These are phyloP conservation scores for Meandrina meandrites DNA, from an alignment of 92 coral and sea anemone species.

Conservation along the genomic window DNA sequence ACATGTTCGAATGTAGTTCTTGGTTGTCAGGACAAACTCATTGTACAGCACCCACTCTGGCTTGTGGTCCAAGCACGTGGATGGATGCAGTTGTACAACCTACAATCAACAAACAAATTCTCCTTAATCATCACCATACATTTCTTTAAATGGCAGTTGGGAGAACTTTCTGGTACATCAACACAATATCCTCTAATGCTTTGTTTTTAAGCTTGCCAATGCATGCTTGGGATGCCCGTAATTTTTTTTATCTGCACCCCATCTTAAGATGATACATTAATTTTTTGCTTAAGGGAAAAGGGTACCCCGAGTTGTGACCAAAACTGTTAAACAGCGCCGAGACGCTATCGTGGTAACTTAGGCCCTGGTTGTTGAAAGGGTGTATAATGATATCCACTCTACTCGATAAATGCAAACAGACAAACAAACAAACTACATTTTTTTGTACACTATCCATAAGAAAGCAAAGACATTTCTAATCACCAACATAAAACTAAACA, in stretches of 20 bases:
- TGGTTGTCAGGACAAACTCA: constrained; percentile 98
- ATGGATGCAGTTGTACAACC: constrained; percentile 99
- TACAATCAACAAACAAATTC: constrained; percentile 12
- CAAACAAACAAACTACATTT: no score
- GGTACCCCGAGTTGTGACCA: neutral
- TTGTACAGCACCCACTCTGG: constrained; percentile 99
- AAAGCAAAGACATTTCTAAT: no score
- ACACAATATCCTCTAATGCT: neutral
- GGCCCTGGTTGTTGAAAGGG: neutral
- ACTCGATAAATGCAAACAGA: no score
- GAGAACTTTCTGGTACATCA: neutral
- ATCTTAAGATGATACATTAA: no score
- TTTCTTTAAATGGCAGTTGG: neutral
- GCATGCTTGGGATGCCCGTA: no score
- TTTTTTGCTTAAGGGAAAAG: neutral
- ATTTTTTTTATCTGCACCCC: neutral
- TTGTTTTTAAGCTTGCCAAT: no score
- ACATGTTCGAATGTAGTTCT: constrained; percentile 98
- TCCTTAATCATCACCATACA: neutral
- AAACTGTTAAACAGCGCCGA: neutral
- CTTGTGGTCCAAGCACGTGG: constrained; percentile 97
- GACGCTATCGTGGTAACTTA: neutral
- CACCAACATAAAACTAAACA: no score
- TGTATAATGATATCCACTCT: no score
- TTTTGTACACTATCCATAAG: no score